Base-by-base conservation (phyloP, 2,888 invertebrate genomes). In the Drosophila pullipes region DNA sequence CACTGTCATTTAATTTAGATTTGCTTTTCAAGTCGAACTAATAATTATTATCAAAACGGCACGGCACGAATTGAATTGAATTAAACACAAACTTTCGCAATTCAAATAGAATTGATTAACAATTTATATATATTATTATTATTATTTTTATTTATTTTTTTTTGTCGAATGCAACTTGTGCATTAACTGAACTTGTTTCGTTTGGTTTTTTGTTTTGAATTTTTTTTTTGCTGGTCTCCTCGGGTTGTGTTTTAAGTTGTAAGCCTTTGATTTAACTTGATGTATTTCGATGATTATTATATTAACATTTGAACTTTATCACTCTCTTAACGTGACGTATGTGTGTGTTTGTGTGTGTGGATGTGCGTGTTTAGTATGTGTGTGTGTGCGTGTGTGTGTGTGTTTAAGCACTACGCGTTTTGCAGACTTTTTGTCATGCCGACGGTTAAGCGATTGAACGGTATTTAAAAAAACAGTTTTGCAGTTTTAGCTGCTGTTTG, bases 1-100 rank as follows among this genome's bases (percentile, higher is more conserved):
- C 92, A 92, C 92, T 92, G 92, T 92, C 92, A 92, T 92, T 92
- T 92, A 92, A 92, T 90, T 89, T 85, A 18, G 73, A 73, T 88
- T 87, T 84, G 72, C 65, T 89, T 83, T 82, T 73, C 62, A 76
- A 81, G 64, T 84, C 53, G 73, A 84, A 86, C 79, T 89, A 74
- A 77, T 82, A 89, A 86, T 84, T 69, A 74, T 75, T 54, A 62
- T 76, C 31, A 33, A 54, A 62, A 64, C 67, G 76, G 76, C 79
- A 69, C 79, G 64, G 64, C 66, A 68, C 79, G 75, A 67, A 33
- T 61, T 50, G 55, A 61, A 62, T 49, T 57, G 30, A 64, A 54
- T 53, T 33, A 10, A 44, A 22, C 54, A 41, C 35, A 54, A 50
- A 44, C 47, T 47, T 47, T 47, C 25, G 41, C 62, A 61, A 78